Base-by-base conservation (phyloP, 2,888 invertebrate species). In the Alloplasta piceator region DNA sequence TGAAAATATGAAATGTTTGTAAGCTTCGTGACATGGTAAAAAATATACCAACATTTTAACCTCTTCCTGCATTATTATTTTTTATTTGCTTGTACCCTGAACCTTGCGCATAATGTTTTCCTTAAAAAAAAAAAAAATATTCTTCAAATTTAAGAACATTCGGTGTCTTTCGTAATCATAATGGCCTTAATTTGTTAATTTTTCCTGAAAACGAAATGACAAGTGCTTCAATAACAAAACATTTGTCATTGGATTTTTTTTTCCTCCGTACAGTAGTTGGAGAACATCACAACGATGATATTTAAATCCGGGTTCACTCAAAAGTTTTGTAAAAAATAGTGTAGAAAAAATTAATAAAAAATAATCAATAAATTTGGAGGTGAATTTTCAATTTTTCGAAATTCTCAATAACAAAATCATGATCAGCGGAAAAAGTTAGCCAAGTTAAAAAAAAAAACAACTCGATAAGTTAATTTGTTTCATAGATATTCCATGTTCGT, bases 381-480 rank as follows among this genome's bases (percentile, higher is more conserved):
- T 56, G 55, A 56, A 16, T 56, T 56, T 26, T 26, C 26, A 56
- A 9, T 56, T 56, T 56, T 56, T 56, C 26, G n/a, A 12, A 60
- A 60, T 60, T 12, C 7, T 16, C 12, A 26, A 63, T 48, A 16
- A n/a, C 36, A 36, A 48, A 36, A 36, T 46, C 14, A 64, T 36
- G 36, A 48, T 64, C 48, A 64, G 64, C 64, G 48, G 46, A 64
- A 64, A 64, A 64, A 64, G 64, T 64, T 64, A 26, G 64, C 36
- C 64, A 43, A n/a, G n/a, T n/a, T n/a, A n/a, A n/a, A n/a, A n/a
- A n/a, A n/a, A 1, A 43, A 43, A 56, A 26, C 46, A 61, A 61
- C 61, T 39, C 58, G 38, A 39, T 61, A 43, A 61, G 43, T 43
- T 61, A 43, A 61, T 43, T 61, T 4, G 43, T 43, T 43, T 14